Evolutionary conservation across 2,888 invertebrate species (phyloP), one percentile per base, ranked within the genome.

Genomic region (Ceraclea dissimilis): DNA sequence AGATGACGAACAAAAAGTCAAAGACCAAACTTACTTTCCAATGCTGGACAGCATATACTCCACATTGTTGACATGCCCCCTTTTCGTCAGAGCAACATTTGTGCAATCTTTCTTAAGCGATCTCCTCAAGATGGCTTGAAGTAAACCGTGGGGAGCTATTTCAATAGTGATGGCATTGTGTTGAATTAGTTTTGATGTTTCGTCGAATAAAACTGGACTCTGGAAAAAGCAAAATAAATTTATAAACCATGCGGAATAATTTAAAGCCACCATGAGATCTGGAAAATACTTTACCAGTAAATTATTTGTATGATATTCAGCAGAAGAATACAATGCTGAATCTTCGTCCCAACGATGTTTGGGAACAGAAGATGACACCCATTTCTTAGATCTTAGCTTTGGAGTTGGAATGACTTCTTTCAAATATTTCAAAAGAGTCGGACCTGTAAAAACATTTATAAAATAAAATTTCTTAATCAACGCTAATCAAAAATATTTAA

Each of bases 281-380:
- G n/a, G n/a, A n/a, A n/a, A n/a, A n/a, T n/a, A n/a, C n/a, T n/a
- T 26, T 26, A 49, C 49, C 22, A 49, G 17, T 17, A 49, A 26
- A 68, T 93, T 94, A 67, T 92, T 92, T 1, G 88, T 87, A 67
- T 92, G 91, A 69, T 96, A 96, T 64, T 91, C 91, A 1, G 94
- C 88, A 0, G 92, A 92, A 1, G 85, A 87, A 2, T 80, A 68
- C 60, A 79, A 73, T 0, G 85, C 83, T 31, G 81, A 75, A 0
- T 82, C 71, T 1, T 82, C 78, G 46, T 82, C 80, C 93, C 92
- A 93, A 51, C 84, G 73, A 1, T 72, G 69, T 59, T 79, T 79
- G 1, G 89, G 87, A 1, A 92, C 80, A 0, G 93, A 93, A 0
- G 91, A 86, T 58, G 92, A 92, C 8, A 95, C 71, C 96, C 96